Evolutionary conservation across 92 coral and sea anemone genomes (phyloP).

Genomic region (Virgularia gustaviana): DNA sequence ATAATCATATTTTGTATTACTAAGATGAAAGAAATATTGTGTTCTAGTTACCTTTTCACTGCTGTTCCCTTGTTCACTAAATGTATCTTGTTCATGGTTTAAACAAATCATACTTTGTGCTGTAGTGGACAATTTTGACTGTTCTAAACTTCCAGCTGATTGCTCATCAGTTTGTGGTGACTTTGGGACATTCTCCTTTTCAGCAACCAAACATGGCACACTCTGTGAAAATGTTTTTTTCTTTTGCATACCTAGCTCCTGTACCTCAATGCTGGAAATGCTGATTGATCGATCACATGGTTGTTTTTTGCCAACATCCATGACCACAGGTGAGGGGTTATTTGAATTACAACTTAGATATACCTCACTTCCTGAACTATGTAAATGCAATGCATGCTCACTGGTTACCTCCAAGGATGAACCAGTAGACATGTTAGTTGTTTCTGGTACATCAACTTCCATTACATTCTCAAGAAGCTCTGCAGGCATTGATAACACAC

Average conservation of each 20-base stretch:
- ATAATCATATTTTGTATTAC: neutral
- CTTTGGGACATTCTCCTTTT: too few relatives aligned
- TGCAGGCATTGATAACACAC: slow-evolving; percentile 30
- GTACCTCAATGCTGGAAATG: slow-evolving; percentile 35
- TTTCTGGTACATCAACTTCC: slow-evolving; percentile 4
- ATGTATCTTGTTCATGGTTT: neutral
- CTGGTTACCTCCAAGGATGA: neutral
- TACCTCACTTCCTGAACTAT: slow-evolving; percentile 16
- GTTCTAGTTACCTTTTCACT: slow-evolving; percentile 13
- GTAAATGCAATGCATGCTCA: neutral
- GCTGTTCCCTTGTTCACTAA: neutral
- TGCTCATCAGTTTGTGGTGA: too few relatives aligned
- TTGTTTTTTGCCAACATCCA: slow-evolving; percentile 11
- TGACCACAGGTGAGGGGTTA: slow-evolving; percentile 4
- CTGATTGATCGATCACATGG: slow-evolving; percentile 18
- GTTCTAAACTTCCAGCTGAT: too few relatives aligned
- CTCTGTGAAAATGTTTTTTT: slow-evolving; percentile 23
- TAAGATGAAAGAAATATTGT: neutral
- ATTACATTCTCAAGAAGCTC: slow-evolving; percentile 31
- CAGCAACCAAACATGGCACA: slow-evolving; percentile 32
- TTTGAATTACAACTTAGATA: slow-evolving; percentile 19
- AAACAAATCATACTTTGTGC: slow-evolving; percentile 37
- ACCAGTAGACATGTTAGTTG: neutral
- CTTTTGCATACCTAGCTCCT: slow-evolving; percentile 15
- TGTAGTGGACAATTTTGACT: slow-evolving; percentile 24